Evolutionary conservation across 1,140 invertebrate genomes (phyloP), one percentile per base, ranked within the genome.

Genomic region (Venturia canescens): DNA sequence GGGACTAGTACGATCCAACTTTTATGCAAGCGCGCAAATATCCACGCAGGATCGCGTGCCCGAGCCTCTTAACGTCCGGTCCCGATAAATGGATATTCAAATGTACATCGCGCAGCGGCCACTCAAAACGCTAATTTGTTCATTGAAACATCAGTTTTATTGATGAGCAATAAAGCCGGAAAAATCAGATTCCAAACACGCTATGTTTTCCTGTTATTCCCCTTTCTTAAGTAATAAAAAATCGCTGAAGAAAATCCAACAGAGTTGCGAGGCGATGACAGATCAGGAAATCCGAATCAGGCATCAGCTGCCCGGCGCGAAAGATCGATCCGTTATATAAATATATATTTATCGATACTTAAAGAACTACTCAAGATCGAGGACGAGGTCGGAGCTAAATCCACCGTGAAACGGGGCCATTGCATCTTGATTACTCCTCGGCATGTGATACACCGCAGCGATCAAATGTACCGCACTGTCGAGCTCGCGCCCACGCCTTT

Each of bases 391-490:
- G 74, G 63, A 80, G 78, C 80, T 84, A 77, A 84, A 85, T 82
- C 75, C 78, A 84, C 83, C 84, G 79, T 84, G 83, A 82, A 85
- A 85, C 53, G 63, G 74, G 77, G 63, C 57, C 78, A 83, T 83
- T 71, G 63, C 70, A 63, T 79, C 71, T 63, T 76, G 80, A 80
- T 82, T 77, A 69, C 23, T 27, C 38, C 15, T 26, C 27, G 44
- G 38, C 29, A 53, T 53, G 38, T n/a, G 71, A 74, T 74, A 69
- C 66, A 69, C 66, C 66, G 29, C 66, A 69, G n/a, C 66, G 29
- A 69, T 69, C 66, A 69, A 69, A 29, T 69, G 66, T 69, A 69
- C 66, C 66, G 66, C 66, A 21, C 27, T 6, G 16, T 15, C 23
- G 18, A 18, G 29, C 16, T 3, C 27, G 21, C 60, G 66, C 29